A percentile compares a stretch with the other conserved stretches of the same genome.
phyloP scores from a whole-genome alignment of 2,888 invertebrate genomes.

The Yponomeuta sedellus region DNA sequence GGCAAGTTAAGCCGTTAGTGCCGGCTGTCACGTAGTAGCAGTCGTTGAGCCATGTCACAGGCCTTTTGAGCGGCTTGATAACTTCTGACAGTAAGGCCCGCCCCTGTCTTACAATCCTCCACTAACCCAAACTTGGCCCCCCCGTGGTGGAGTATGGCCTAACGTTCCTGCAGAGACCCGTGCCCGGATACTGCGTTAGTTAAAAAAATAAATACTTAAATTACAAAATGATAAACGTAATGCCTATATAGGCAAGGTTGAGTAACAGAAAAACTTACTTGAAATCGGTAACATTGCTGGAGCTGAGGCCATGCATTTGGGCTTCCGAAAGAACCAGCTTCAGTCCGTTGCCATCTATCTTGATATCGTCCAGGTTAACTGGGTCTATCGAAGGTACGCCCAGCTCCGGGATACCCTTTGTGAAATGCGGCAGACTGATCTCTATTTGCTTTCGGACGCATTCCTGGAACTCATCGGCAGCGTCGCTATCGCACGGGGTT shows the following conservation, averaged over 20 bases:
- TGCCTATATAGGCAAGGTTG: background rate
- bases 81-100: too few relatives aligned
- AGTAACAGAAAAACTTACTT: slow-evolving; percentile 40
- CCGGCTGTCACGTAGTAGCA: too few relatives aligned
- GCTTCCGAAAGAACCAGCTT: slow-evolving; percentile 47
- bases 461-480: slow-evolving; percentile 33
- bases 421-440: slow-evolving; percentile 42
- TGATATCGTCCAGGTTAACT: slow-evolving; percentile 49
- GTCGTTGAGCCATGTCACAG: too few relatives aligned
- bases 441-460: slow-evolving; percentile 54
- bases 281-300: slow-evolving; percentile 40
- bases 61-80: too few relatives aligned
- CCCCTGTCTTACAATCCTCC: too few relatives aligned
- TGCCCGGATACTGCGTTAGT: too few relatives aligned
- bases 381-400: slow-evolving; percentile 59
- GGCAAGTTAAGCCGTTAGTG: too few relatives aligned
- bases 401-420: slow-evolving; percentile 55
- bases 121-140: too few relatives aligned
- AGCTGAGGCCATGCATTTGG: slow-evolving; percentile 50
- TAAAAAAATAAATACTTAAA: too few relatives aligned
- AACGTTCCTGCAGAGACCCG: too few relatives aligned
- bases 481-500: slow-evolving; percentile 38
- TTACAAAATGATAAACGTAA: too few relatives aligned
- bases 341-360: slow-evolving; percentile 54
- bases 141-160: too few relatives aligned